These are phyloP conservation scores for Octodon degus DNA, from an alignment of 2,113 vertebrate genomes.

Conservation along the genomic window DNA sequence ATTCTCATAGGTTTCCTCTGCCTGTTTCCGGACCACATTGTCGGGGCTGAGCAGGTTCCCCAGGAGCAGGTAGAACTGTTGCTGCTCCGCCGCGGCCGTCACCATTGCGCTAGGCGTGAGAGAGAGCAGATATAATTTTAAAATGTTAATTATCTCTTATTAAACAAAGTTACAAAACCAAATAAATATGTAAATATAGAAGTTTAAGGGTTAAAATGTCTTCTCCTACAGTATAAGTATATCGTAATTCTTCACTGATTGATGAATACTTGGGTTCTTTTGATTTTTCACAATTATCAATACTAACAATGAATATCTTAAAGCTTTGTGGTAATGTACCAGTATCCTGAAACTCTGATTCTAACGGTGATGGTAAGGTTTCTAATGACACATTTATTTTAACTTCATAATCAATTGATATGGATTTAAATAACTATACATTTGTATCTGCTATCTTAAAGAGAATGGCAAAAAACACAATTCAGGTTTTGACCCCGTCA, in stretches of 20 bases:
- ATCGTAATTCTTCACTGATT: background rate
- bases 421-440: background rate
- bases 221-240: background rate
- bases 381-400: background rate
- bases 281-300: background rate
- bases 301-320: background rate
- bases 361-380: background rate
- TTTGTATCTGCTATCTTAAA: background rate
- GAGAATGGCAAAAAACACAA: background rate
- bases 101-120: no score
- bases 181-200: background rate
- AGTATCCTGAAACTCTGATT: slow-evolving; percentile 13
- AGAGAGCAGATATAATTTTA: background rate
- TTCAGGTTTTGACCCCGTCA: background rate
- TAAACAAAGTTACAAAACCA: background rate
- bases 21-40: no score
- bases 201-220: background rate
- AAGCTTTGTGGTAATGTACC: background rate
- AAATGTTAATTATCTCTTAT: background rate
- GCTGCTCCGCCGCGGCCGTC: no score
- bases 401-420: background rate
- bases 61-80: no score
- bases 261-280: no score
- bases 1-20: no score
- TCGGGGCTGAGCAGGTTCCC: no score